These are phyloP conservation scores for Melolontha melolontha DNA, from an alignment of 2,888 invertebrate genomes.

Conservation along the genomic window DNA sequence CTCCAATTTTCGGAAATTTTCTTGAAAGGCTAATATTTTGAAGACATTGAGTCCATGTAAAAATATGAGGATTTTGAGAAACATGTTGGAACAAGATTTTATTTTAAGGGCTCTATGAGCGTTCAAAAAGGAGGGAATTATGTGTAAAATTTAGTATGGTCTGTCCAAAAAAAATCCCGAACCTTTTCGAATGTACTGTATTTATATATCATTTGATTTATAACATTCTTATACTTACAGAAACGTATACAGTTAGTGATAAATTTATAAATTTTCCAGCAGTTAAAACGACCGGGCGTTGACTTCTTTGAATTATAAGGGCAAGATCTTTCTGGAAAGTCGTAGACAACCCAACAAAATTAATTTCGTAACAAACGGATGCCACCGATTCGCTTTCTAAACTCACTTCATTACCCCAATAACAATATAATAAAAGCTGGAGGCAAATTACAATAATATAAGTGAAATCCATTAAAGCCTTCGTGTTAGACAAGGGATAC, in stretches of 20 bases:
- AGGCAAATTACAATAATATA: conserved; percentile 21
- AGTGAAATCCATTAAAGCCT: conserved; percentile 24
- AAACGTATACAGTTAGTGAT: conserved; percentile 66
- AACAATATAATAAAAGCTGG: conserved; percentile 45
- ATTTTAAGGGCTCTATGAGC: too few relatives aligned
- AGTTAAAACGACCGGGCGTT: conserved; percentile 65
- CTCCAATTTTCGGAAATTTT: too few relatives aligned
- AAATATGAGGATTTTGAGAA: too few relatives aligned
- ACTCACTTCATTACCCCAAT: conserved; percentile 49
- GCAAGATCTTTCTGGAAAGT: conserved; percentile 60
- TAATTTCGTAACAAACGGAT: conserved; percentile 44
- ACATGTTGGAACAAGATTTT: too few relatives aligned
- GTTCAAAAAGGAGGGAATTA: too few relatives aligned
- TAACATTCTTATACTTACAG: conserved; percentile 59
- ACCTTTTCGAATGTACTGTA: too few relatives aligned
- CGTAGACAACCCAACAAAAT: conserved; percentile 42
- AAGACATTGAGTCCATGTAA: too few relatives aligned
- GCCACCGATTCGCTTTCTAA: conserved; percentile 45
- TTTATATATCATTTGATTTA: not conserved
- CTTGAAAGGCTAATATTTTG: too few relatives aligned
- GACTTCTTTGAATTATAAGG: conserved; percentile 65
- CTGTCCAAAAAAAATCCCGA: too few relatives aligned
- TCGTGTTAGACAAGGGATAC: conserved; percentile 25
- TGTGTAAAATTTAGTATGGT: too few relatives aligned
- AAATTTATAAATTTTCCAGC: conserved; percentile 66